Conservation (phyloP, 37 sponge, comb jelly and placozoan genomes). For the Cliona cf. orientalis region DNA sequence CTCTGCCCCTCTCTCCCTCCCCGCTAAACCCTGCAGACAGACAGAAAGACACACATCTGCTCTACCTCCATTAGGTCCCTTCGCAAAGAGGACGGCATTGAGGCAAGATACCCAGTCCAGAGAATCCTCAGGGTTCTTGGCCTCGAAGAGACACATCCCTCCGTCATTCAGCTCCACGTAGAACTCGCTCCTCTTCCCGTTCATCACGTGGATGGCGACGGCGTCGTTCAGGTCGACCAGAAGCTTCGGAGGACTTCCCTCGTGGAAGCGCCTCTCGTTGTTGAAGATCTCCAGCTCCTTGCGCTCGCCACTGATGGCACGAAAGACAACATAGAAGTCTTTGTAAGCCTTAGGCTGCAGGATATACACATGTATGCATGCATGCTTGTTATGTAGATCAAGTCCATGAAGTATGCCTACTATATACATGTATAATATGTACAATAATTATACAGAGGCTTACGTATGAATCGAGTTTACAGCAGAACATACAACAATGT, state of each 20-base stretch:
- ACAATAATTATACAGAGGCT: too few relatives aligned
- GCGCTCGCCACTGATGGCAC: slow-evolving; percentile 2
- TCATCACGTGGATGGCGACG: not conserved
- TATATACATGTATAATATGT: too few relatives aligned
- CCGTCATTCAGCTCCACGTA: slow-evolving; percentile 38
- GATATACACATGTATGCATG: too few relatives aligned
- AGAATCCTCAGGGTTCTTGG: slow-evolving; percentile 12
- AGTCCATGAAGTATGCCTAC: too few relatives aligned
- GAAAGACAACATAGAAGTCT: slow-evolving; percentile 54
- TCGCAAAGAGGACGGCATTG: slow-evolving; percentile 69
- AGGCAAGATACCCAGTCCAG: slow-evolving; percentile 54
- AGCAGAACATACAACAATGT: too few relatives aligned
- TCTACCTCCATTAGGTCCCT: slow-evolving; percentile 52
- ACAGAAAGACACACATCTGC: too few relatives aligned
- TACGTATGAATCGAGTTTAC: too few relatives aligned
- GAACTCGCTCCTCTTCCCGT: slow-evolving; percentile 27
- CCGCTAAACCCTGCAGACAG: too few relatives aligned
- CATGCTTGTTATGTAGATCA: too few relatives aligned
- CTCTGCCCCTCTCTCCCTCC: too few relatives aligned
- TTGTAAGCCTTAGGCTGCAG: slow-evolving; percentile 58
- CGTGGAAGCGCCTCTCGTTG: slow-evolving; percentile 45
- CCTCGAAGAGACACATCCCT: slow-evolving; percentile 32
- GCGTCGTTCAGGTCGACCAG: slow-evolving; percentile 5
- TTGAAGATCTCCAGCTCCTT: slow-evolving; percentile 37
- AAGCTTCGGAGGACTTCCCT: slow-evolving; percentile 30